Base-by-base conservation (phyloP, 2,797 vertebrate genomes). In the Gambelia wislizenii region DNA sequence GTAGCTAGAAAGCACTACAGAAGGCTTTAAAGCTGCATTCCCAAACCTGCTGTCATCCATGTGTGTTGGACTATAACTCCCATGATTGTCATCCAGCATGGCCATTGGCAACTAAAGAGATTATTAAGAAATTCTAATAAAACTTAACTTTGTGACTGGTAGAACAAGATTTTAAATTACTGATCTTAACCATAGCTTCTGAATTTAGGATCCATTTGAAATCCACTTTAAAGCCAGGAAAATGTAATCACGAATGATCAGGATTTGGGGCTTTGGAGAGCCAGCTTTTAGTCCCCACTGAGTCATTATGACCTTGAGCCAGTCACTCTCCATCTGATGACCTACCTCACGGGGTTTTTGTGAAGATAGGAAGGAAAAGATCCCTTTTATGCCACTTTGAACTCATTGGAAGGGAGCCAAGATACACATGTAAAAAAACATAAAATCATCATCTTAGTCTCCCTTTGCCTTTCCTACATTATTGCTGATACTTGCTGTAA, bases 151-250 rank as follows among this genome's bases (percentile, higher is more conserved):
- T 74, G 69, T 59, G 20, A 70, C 13, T 70, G 18, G 6, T 30
- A 12, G 33, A 75, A 33, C 22, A 59, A 44, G 61, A 25, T 44
- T 30, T 86, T 52, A 33, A 42, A 69, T 47, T 16, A 36, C 56
- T 14, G 13, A 30, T 79, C 80, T 70, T 77, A 77, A 10, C 42
- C n/a, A 36, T 44, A 27, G 56, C 54, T 52, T 30, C 61, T 42
- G 42, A 56, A n/a, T 52, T 89, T 80, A 20, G 59, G 56, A 75
- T 25, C 33, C 74, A 16, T 86, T 77, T 67, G 39, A 78, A 86
- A 85, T 74, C 77, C 18, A 33, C 36, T 27, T 59, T 27, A 44
- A 0, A 36, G 36, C 25, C 18, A 20, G 14, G 16, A 36, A 20
- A 33, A 70, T 70, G 67, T 16, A 70, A 70, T n/a, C 30, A 67